These are phyloP conservation scores for Willisornis vidua DNA, from an alignment of 2,113 vertebrate species.

Conservation along the genomic window DNA sequence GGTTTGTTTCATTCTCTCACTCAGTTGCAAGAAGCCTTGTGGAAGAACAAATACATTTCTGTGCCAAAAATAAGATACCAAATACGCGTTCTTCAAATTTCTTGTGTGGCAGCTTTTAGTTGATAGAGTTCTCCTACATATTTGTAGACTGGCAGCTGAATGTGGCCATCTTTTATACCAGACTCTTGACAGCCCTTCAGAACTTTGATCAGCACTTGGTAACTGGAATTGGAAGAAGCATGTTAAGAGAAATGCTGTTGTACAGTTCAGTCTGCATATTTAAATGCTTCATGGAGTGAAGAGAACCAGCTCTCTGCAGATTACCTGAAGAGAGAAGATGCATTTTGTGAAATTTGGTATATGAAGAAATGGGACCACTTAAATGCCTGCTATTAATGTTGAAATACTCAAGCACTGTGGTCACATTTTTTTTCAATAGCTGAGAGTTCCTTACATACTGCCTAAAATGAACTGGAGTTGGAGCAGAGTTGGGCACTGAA, in stretches of 20 bases:
- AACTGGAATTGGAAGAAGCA: background rate
- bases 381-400: background rate
- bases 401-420: background rate
- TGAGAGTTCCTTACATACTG: background rate
- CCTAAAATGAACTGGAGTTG: background rate
- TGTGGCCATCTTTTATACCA: background rate
- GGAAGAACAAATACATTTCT: background rate
- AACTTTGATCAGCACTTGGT: background rate
- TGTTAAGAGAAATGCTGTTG: background rate
- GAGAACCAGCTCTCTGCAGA: background rate
- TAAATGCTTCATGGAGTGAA: background rate
- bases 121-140: background rate
- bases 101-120: background rate
- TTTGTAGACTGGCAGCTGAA: background rate
- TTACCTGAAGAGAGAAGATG: background rate
- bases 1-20: background rate
- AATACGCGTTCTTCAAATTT: background rate
- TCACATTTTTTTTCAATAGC: background rate
- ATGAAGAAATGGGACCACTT: background rate
- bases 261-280: background rate
- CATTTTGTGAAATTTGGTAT: background rate
- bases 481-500: background rate
- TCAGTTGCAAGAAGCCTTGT: background rate
- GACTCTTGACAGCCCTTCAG: background rate
- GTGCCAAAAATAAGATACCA: background rate